These are phyloP conservation scores for Diprion similis DNA, from an alignment of 1,140 invertebrate genomes.

Conservation along the genomic window DNA sequence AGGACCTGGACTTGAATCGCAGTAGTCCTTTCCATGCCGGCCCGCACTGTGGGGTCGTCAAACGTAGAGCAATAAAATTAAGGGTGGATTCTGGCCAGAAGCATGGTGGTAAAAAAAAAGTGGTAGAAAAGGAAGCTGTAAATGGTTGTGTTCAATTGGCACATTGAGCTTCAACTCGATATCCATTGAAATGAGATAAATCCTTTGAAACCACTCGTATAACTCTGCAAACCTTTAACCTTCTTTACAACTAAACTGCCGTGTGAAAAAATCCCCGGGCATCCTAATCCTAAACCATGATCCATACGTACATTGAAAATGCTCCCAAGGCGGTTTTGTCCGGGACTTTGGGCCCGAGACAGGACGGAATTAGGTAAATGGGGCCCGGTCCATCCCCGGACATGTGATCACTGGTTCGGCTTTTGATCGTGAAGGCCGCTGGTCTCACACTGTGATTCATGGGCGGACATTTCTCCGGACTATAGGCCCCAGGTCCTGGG, in stretches of 20 bases:
- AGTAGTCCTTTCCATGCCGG: background rate
- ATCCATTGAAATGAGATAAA: background rate
- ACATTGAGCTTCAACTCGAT: too few relatives aligned
- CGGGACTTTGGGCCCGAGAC: conserved; percentile 51
- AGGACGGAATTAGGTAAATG: conserved; percentile 48
- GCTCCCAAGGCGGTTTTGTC: conserved; percentile 50
- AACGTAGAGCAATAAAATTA: too few relatives aligned
- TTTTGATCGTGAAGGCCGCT: conserved; percentile 44
- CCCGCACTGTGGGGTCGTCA: background rate
- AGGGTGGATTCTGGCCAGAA: too few relatives aligned
- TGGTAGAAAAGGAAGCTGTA: too few relatives aligned
- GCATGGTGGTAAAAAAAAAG: too few relatives aligned
- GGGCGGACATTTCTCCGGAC: conserved; percentile 45
- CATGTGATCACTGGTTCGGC: conserved; percentile 27
- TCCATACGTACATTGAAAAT: conserved; percentile 46
- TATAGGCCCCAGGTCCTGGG: conserved; percentile 55
- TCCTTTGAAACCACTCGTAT: background rate
- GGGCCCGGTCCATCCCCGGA: conserved; percentile 46
- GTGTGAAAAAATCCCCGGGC: too few relatives aligned
- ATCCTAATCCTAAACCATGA: background rate
- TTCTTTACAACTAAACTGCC: too few relatives aligned
- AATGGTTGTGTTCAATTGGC: too few relatives aligned
- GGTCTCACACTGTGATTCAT: conserved; percentile 46
- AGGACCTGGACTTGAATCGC: conserved; percentile 44
- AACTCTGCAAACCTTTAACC: too few relatives aligned